phyloP scores from a whole-genome alignment of 1,140 invertebrate species.

The Eufriesea mexicana region DNA sequence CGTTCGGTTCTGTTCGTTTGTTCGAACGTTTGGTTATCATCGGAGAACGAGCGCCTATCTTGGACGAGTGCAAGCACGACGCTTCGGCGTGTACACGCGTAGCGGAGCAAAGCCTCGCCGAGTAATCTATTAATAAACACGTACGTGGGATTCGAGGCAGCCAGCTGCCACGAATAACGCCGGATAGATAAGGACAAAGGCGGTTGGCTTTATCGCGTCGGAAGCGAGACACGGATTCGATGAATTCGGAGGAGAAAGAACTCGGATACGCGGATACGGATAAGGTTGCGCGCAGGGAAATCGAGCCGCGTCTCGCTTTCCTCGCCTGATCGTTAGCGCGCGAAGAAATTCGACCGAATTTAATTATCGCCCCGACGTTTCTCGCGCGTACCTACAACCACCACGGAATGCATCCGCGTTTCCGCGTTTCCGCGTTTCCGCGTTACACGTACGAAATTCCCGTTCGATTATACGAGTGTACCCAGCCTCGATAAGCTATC shows the following conservation, averaged over 20 bases:
- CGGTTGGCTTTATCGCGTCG: not conserved
- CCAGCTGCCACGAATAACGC: conserved; percentile 8
- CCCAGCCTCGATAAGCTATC: too few species aligned
- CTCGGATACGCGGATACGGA: too few species aligned
- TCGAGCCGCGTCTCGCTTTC: too few species aligned
- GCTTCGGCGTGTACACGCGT: not conserved
- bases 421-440: too few species aligned
- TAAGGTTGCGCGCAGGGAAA: too few species aligned
- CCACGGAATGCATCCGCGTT: too few species aligned
- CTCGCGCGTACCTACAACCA: too few species aligned
- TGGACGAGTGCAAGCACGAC: not conserved
- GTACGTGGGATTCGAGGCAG: conserved; percentile 15
- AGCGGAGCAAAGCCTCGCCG: not conserved
- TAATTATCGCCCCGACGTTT: not conserved
- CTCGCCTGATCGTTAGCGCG: too few species aligned
- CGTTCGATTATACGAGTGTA: too few species aligned
- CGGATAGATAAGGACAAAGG: not conserved
- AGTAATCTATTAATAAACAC: conserved; percentile 50
- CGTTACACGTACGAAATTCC: too few species aligned
- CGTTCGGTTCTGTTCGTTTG: not conserved
- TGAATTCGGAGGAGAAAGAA: too few species aligned
- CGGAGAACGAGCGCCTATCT: not conserved
- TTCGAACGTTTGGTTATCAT: conserved; percentile 12
- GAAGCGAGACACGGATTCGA: not conserved
- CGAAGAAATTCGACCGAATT: not conserved